These are phyloP conservation scores for Thunnus thynnus DNA, from an alignment of 2,113 vertebrate genomes.

Conservation along the genomic window DNA sequence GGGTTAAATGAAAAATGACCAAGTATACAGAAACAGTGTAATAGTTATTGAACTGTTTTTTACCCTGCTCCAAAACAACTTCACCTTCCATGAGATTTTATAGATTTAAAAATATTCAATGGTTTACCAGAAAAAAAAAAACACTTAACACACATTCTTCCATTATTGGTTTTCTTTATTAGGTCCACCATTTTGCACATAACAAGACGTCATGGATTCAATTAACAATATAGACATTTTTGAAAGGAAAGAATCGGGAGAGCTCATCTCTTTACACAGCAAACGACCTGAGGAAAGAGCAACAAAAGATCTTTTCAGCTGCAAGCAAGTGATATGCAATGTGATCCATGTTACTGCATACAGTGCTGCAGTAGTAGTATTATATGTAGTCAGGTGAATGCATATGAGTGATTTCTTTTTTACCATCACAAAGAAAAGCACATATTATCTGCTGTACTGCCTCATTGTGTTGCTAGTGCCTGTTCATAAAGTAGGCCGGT, in stretches of 20 bases:
- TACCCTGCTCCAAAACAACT: too few relatives aligned
- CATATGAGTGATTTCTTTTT: too few relatives aligned
- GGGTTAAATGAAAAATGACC: too few relatives aligned
- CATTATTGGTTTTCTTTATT: slow-evolving; percentile 77
- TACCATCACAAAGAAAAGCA: too few relatives aligned
- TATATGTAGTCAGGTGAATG: too few relatives aligned
- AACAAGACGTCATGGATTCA: slow-evolving; percentile 71
- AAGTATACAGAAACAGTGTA: background rate
- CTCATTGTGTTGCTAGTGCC: too few relatives aligned
- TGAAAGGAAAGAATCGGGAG: slow-evolving; percentile 67
- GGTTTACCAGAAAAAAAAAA: background rate
- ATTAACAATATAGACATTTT: slow-evolving; percentile 75
- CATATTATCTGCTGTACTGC: too few relatives aligned
- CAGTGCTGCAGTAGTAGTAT: background rate
- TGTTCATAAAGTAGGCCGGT: background rate
- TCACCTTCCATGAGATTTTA: too few relatives aligned
- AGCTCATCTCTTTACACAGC: slow-evolving; percentile 57
- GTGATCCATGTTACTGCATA: background rate
- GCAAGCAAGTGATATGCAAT: background rate
- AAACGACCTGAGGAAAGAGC: slow-evolving; percentile 66
- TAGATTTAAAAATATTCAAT: background rate
- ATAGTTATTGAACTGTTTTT: too few relatives aligned
- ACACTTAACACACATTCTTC: background rate
- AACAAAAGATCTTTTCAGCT: slow-evolving; percentile 22
- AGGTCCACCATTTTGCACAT: slow-evolving; percentile 79